Base-by-base conservation (phyloP, 2,888 invertebrate species). In the Tenodera sinensis region DNA sequence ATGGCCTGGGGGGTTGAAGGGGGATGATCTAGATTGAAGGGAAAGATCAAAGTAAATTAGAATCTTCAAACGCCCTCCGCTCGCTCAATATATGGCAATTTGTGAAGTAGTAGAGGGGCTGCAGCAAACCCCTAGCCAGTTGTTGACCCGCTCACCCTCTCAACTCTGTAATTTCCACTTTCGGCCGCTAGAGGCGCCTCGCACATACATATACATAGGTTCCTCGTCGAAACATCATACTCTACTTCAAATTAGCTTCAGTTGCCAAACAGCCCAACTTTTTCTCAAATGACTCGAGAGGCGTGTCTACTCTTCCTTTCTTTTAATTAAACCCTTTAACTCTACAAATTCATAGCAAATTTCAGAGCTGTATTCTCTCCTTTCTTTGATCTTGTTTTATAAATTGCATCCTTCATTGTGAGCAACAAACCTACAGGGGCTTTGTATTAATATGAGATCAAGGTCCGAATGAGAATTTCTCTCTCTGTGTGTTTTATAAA, bases 11-110 rank as follows among this genome's bases (percentile, higher is more conserved):
- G 86, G 86, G 28, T 27, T 81, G 81, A 28, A 81, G 54, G 86
- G 54, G 85, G 85, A 42, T 85, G 85, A 85, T 85, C 54, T 85
- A 85, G 85, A 85, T 85, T 85, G 85, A 34, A 85, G 85, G 28
- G 87, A 86, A 89, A 89, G 89, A 89, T 89, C 89, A 89, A 89
- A 89, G 89, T 87, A 89, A 89, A 89, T 89, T 89, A 89, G 83
- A 83, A 89, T 86, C 89, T 86, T 86, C 81, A 86, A 86, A 86
- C 86, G 86, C 86, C 47, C 86, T 81, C 20, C 54, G 54, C 54
- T 71, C 86, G 54, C 86, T 81, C 86, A 86, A 86, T 86, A 86
- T 81, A 86, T 86, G 86, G 81, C 86, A 86, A 86, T 86, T 86
- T 86, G 86, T 81, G 86, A 54, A 86, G 86, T 85, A 28, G 85